A percentile compares a stretch with the other conserved stretches of the same genome.
Evolutionary conservation across 2,797 vertebrate species (phyloP).

Genomic region (Aldrovandia affinis): DNA sequence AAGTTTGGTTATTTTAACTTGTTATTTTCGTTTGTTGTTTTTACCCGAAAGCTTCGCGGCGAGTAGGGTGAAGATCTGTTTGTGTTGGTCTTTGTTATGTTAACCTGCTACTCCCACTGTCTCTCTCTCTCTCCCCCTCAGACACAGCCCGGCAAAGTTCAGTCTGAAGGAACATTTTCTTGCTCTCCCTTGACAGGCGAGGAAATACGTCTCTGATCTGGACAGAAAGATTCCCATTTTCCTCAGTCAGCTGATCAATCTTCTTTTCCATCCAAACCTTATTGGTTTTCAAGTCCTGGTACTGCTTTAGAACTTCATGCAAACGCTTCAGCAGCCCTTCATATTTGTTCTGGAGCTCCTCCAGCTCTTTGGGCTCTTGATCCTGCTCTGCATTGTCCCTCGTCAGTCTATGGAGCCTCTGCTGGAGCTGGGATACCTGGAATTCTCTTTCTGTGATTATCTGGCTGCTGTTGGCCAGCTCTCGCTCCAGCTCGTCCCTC

Average conservation of each 20-base stretch:
- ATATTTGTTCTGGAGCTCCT: slow-evolving; percentile 79
- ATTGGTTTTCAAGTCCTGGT: slow-evolving; percentile 84
- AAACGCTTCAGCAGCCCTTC: slow-evolving; percentile 80
- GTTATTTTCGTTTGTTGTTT: too few species aligned
- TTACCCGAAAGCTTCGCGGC: too few species aligned
- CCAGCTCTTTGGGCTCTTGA: slow-evolving; percentile 71
- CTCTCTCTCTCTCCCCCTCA: too few species aligned
- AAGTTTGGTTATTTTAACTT: too few species aligned
- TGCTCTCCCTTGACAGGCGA: slow-evolving; percentile 66
- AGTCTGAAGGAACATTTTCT: slow-evolving; percentile 62
- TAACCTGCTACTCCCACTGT: too few species aligned
- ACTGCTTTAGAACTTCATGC: slow-evolving; percentile 82
- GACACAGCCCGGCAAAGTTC: slow-evolving; percentile 64
- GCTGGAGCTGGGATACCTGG: slow-evolving; percentile 79
- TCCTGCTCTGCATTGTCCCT: slow-evolving; percentile 74
- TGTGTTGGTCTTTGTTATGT: too few species aligned
- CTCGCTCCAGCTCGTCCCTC: slow-evolving; percentile 83
- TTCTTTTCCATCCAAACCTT: slow-evolving; percentile 86
- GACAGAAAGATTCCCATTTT: slow-evolving; percentile 86
- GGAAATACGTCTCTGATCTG: slow-evolving; percentile 74
- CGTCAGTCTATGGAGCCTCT: slow-evolving; percentile 78
- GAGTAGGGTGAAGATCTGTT: too few species aligned
- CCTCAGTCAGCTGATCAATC: slow-evolving; percentile 83
- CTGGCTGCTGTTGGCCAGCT: slow-evolving; percentile 73
- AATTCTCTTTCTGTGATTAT: slow-evolving; percentile 82